Conservation (phyloP, 2,113 vertebrate genomes). For the Jaculus jaculus region DNA sequence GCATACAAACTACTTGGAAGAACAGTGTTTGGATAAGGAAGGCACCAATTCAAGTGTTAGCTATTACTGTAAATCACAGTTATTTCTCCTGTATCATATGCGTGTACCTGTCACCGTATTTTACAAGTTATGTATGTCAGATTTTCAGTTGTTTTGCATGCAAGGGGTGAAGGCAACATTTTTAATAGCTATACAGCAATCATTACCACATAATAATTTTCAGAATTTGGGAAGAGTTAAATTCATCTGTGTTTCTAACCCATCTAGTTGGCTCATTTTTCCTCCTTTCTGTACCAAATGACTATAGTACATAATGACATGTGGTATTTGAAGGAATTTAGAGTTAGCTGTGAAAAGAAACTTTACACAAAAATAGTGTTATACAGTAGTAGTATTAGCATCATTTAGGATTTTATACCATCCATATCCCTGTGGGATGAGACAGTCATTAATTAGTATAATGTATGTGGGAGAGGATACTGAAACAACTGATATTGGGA, state of each 20-base stretch:
- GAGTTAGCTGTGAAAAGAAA: not conserved
- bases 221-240: not conserved
- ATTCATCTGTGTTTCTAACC: constrained; percentile 13
- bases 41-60: not conserved
- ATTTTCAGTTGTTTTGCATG: not conserved
- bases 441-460: not conserved
- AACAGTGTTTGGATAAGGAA: not conserved
- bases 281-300: not conserved
- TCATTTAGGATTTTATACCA: not conserved
- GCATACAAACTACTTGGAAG: not conserved
- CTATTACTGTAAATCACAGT: not conserved
- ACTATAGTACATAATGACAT: not conserved
- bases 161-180: not conserved
- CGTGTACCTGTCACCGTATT: not conserved
- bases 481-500: not conserved
- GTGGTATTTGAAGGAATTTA: not conserved
- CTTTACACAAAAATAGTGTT: not conserved
- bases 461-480: not conserved
- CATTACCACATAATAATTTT: not conserved
- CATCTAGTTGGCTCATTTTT: not conserved
- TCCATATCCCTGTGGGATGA: not conserved
- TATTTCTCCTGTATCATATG: not conserved
- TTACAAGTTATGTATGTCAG: not conserved
- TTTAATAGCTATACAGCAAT: constrained; percentile 3
- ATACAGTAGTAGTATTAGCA: not conserved